These are phyloP conservation scores for Hermetia illucens DNA, from an alignment of 1,140 invertebrate species.

Conservation along the genomic window DNA sequence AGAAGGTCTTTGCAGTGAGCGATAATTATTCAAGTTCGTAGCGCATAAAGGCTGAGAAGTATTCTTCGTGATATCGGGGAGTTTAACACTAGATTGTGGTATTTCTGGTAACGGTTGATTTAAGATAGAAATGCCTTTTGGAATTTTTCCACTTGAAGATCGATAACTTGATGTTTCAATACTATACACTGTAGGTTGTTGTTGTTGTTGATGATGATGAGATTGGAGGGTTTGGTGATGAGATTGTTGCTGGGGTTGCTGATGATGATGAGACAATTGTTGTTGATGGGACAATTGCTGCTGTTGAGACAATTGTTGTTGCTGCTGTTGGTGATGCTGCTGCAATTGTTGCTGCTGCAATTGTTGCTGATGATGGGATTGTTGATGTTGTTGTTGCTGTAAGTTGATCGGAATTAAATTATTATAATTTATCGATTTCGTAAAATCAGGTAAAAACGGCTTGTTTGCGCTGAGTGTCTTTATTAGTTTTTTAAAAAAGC, in stretches of 20 bases:
- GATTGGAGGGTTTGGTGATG: conserved; percentile 9
- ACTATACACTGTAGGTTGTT: neutral
- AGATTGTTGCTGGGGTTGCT: conserved; percentile 4
- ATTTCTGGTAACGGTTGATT: conserved; percentile 30
- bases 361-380: conserved; percentile 16
- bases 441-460: no score
- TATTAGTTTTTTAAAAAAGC: no score
- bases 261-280: conserved; percentile 5
- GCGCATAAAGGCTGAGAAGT: conserved; percentile 26
- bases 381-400: conserved; percentile 28
- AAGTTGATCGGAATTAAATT: no score
- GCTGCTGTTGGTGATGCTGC: conserved; percentile 1
- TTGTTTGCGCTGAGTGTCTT: no score
- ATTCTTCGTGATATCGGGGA: conserved; percentile 17
- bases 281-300: conserved; percentile 8
- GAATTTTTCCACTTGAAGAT: no score
- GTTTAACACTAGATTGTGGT: conserved; percentile 9
- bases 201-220: conserved; percentile 11
- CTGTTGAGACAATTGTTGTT: conserved; percentile 10
- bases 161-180: conserved; percentile 3
- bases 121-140: conserved; percentile 17
- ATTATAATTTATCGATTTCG: no score
- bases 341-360: conserved; percentile 7
- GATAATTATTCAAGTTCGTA: conserved; percentile 25
- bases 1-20: conserved; percentile 24